Evolutionary conservation across 2,888 invertebrate species (phyloP).

Genomic region (Ormyrus rosae): DNA sequence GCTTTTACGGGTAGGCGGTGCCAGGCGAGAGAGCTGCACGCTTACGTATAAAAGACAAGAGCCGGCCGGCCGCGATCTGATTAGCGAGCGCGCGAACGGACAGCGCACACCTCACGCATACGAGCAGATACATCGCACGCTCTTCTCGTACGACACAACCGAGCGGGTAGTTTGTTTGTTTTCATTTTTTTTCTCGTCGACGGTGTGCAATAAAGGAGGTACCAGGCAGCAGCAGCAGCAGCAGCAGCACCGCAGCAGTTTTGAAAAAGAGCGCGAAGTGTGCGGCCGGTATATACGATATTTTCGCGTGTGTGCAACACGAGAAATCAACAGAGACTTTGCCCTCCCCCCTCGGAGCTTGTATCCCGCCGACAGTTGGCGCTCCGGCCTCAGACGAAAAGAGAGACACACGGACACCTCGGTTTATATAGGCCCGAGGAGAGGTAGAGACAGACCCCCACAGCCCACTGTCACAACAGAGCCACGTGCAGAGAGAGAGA

Average conservation of each 20-base stretch:
- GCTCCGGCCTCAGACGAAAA: constrained; percentile 24
- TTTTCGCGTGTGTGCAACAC: too few species aligned
- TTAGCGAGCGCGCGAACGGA: constrained; percentile 62
- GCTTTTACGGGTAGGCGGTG: constrained; percentile 64
- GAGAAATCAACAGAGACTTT: too few species aligned
- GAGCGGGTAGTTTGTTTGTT: too few species aligned
- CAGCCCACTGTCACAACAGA: constrained; percentile 63
- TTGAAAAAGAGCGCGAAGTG: too few species aligned
- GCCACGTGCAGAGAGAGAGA: constrained; percentile 61
- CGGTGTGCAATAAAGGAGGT: too few species aligned
- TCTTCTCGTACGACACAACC: too few species aligned
- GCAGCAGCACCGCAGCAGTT: too few species aligned
- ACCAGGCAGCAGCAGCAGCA: too few species aligned
- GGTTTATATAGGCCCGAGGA: background rate
- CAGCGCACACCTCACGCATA: background rate
- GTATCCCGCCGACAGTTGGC: constrained; percentile 49
- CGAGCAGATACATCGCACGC: background rate
- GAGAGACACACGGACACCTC: background rate
- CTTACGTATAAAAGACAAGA: constrained; percentile 73
- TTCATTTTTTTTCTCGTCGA: too few species aligned
- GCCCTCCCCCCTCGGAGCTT: background rate
- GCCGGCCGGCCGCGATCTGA: constrained; percentile 68
- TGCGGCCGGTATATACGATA: too few species aligned
- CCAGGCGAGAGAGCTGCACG: constrained; percentile 47
- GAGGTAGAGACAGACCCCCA: background rate